Evolutionary conservation across 2,888 invertebrate genomes (phyloP), one percentile per base, ranked within the genome.

Genomic region (Lamellibrachia satsuma): DNA sequence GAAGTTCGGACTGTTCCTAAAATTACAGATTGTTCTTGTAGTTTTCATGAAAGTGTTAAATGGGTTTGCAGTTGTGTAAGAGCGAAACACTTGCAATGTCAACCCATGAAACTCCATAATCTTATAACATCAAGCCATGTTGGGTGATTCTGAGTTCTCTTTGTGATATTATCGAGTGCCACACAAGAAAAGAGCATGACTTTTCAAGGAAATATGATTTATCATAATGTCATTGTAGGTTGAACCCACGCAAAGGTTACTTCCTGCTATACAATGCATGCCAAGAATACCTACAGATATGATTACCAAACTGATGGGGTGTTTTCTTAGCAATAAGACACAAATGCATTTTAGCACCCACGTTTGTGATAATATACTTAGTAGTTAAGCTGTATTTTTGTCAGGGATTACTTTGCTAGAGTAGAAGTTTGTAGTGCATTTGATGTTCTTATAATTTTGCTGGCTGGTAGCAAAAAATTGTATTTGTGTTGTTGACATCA

Each of bases 211-310:
- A 75, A 75, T 75, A 75, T 75, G 75, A 75, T 75, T 75, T 75
- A 75, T 75, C 75, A 75, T 75, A 75, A 75, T 75, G 75, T 75
- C 75, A 75, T 75, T 75, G 75, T 75, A 75, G n/a, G 75, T 75
- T 75, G 75, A 75, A 75, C 75, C 75, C 75, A 75, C 75, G 75
- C 75, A 75, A 75, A 75, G 75, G 75, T n/a, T n/a, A 75, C 15
- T 15, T 75, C 75, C 6, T 1, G 15, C 75, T n/a, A 75, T 75
- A 75, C 75, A 75, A 75, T 22, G 22, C 75, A 11, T 22, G 75
- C 75, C 75, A 75, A 75, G 75, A 75, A 75, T 75, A 75, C 75
- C 75, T 4, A 15, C n/a, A 75, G 22, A 75, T 15, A 75, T 15
- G 22, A 75, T 75, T 75, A 75, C 75, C 75, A 75, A n/a, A 15